A percentile compares a stretch with the other conserved stretches of the same genome.
phyloP scores from a whole-genome alignment of 2,113 vertebrate genomes.

The Pelusios castaneus region DNA sequence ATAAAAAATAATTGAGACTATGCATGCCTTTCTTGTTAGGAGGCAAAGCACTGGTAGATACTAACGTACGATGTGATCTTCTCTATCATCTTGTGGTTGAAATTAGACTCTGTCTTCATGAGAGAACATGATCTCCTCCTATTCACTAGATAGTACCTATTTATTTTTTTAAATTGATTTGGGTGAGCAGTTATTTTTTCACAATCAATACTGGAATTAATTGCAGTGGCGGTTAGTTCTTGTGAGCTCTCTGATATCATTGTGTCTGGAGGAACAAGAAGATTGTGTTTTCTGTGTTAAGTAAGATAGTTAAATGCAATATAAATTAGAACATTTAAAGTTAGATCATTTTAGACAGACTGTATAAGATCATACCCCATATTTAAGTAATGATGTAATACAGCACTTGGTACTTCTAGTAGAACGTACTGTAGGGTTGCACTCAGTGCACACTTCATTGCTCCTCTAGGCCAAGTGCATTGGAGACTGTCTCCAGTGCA shows the following conservation, averaged over 20 bases:
- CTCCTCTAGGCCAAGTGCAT: not conserved
- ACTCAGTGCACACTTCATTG: not conserved
- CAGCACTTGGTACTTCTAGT: not conserved
- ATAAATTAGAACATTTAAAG: not conserved
- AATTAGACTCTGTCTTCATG: slow-evolving; percentile 11
- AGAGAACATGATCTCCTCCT: slow-evolving; percentile 25
- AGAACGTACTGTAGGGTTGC: not conserved
- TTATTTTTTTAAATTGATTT: slow-evolving; percentile 25
- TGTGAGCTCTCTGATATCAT: not conserved
- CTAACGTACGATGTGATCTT: not conserved
- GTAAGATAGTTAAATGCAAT: not conserved
- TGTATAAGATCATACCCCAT: not conserved
- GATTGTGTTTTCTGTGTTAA: not conserved
- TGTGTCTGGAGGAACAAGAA: not conserved
- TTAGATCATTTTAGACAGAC: not conserved
- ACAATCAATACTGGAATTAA: not conserved
- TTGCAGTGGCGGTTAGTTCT: not conserved
- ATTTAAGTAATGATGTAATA: not conserved
- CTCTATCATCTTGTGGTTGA: not conserved
- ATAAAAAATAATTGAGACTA: not conserved
- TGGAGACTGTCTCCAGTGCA: not conserved
- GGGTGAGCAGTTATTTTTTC: not conserved
- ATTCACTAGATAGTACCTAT: not conserved
- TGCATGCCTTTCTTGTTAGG: not conserved
- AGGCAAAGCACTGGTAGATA: not conserved